Evolutionary conservation across 2,888 invertebrate species (phyloP).

Genomic region (Yponomeuta plumbellus): DNA sequence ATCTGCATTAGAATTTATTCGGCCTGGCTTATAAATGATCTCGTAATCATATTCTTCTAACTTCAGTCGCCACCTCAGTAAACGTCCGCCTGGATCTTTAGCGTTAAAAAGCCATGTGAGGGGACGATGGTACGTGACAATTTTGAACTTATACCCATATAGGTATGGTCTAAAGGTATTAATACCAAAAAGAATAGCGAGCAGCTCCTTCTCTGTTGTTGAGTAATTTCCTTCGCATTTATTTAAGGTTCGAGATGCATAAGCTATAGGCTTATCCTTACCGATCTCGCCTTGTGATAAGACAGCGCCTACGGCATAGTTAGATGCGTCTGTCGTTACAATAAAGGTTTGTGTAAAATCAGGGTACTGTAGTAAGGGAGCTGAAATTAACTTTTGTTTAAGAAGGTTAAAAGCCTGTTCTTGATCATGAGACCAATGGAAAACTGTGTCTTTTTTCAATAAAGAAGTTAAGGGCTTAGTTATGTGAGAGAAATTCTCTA

Average conservation of each 20-base stretch:
- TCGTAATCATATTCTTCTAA: conserved; percentile 21
- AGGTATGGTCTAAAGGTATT: conserved; percentile 12
- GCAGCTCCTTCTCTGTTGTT: conserved; percentile 21
- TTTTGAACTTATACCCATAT: neutral
- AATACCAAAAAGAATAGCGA: conserved; percentile 8
- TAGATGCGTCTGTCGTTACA: conserved; percentile 24
- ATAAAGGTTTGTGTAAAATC: conserved; percentile 25
- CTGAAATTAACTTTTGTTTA: conserved; percentile 19
- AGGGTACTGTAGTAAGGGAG: conserved; percentile 23
- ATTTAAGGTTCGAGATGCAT: conserved; percentile 25
- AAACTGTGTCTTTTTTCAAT: conserved; percentile 16
- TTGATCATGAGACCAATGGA: conserved; percentile 10
- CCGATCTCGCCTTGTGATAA: conserved; percentile 21
- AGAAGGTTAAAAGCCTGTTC: neutral
- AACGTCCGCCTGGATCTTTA: conserved; percentile 7
- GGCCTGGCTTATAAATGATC: conserved; percentile 25
- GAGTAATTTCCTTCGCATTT: conserved; percentile 26
- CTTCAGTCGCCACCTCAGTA: conserved; percentile 5
- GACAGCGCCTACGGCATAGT: conserved; percentile 23
- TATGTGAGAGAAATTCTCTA: conserved; percentile 25
- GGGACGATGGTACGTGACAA: conserved; percentile 2
- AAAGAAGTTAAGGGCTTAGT: neutral
- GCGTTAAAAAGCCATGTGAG: conserved; percentile 1
- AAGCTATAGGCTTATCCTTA: conserved; percentile 25
- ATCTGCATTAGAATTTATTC: conserved; percentile 22